A percentile compares a stretch with the other conserved stretches of the same genome.
Conservation (phyloP, 23 tunicate genomes). For the Diplosoma virens region DNA sequence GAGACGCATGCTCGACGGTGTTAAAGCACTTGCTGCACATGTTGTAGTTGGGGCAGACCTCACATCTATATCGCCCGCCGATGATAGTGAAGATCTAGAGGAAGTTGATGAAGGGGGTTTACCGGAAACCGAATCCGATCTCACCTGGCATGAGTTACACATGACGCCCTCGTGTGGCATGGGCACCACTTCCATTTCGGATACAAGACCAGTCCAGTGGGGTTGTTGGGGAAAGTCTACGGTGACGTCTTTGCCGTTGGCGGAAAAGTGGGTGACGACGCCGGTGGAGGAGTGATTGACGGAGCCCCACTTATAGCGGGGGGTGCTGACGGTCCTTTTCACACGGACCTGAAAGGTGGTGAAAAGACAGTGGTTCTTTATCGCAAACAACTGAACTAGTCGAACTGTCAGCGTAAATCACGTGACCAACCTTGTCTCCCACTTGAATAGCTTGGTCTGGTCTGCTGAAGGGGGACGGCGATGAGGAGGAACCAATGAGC, state of each 20-base stretch:
- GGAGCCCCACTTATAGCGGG: slow-evolving; percentile 78
- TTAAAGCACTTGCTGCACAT: slow-evolving; percentile 62
- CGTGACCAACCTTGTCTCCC: slow-evolving; percentile 54
- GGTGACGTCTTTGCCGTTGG: slow-evolving; percentile 49
- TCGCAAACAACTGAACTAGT: too few relatives aligned
- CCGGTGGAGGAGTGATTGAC: slow-evolving; percentile 64
- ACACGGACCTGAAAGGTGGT: slow-evolving; percentile 65
- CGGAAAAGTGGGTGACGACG: slow-evolving; percentile 46
- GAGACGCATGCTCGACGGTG: slow-evolving; percentile 48
- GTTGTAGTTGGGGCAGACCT: slow-evolving; percentile 57
- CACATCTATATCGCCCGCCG: slow-evolving; percentile 66
- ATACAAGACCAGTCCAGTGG: slow-evolving; percentile 72
- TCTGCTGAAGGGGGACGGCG: background rate
- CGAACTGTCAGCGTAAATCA: background rate
- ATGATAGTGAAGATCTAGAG: slow-evolving; percentile 41
- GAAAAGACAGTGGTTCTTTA: too few relatives aligned
- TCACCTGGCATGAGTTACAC: slow-evolving; percentile 69
- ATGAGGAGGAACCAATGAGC: slow-evolving; percentile 24
- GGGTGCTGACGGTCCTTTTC: slow-evolving; percentile 36
- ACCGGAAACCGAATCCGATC: background rate
- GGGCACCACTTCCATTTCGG: slow-evolving; percentile 65
- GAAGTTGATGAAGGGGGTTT: background rate
- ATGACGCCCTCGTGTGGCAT: slow-evolving; percentile 31
- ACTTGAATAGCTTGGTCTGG: slow-evolving; percentile 23
- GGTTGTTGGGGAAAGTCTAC: slow-evolving; percentile 72